These are phyloP conservation scores for Aspidapion aeneum DNA, from an alignment of 2,888 invertebrate genomes.

Conservation along the genomic window DNA sequence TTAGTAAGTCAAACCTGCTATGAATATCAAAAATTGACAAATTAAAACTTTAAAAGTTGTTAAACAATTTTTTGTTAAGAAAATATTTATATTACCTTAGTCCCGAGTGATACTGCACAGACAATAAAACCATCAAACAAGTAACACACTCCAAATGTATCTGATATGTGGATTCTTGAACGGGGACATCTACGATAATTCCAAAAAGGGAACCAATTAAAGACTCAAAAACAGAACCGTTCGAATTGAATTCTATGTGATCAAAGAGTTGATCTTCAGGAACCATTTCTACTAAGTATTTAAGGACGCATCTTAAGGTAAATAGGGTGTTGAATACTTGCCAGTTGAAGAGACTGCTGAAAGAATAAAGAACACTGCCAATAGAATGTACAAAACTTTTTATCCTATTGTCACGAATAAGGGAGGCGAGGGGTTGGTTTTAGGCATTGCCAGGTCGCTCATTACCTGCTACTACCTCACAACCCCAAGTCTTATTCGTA, in stretches of 20 bases:
- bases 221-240: constrained; percentile 57
- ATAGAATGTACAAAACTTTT: background rate
- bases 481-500: too few species aligned
- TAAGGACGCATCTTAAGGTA: constrained; percentile 78
- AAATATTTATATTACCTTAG: too few species aligned
- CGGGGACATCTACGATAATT: constrained; percentile 77
- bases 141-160: constrained; percentile 87
- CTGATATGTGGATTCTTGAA: constrained; percentile 80
- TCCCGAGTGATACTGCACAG: constrained; percentile 78
- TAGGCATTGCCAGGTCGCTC: too few species aligned
- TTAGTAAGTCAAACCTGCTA: too few species aligned
- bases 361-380: constrained; percentile 39
- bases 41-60: too few species aligned
- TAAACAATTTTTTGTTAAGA: too few species aligned
- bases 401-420: too few species aligned
- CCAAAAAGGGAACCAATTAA: constrained; percentile 74
- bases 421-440: too few species aligned
- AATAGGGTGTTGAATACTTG: constrained; percentile 93
- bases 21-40: too few species aligned
- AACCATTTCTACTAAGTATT: constrained; percentile 87
- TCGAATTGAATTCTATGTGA: constrained; percentile 63
- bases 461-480: too few species aligned
- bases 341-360: constrained; percentile 78
- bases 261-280: constrained; percentile 84
- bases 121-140: constrained; percentile 80